Evolutionary conservation across 1,140 invertebrate species (phyloP), one percentile per base, ranked within the genome.

Genomic region (Thaumetopoea pityocampa): DNA sequence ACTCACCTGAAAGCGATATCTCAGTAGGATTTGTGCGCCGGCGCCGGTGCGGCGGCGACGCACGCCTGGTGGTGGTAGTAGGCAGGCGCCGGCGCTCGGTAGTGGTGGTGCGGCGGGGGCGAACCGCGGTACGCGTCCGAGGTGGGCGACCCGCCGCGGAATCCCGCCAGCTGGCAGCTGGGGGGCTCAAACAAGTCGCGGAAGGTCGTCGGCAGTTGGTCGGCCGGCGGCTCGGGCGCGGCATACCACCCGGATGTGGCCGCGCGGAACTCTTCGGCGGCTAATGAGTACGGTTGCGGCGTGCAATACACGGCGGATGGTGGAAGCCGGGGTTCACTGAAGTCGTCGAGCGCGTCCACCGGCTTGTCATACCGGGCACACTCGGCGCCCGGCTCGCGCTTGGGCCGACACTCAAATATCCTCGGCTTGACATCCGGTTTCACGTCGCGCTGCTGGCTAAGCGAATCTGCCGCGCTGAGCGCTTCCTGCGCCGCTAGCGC

Each of bases 361-460:
- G 86, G 84, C 30, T 87, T 85, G 8, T 87, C 85, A 35, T 85
- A 86, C 35, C 86, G 83, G n/a, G 73, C 64, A 10, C 82, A 85
- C 45, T 91, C 89, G 6, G 84, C 88, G 12, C 86, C 86, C 0
- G 90, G 90, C 46, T 91, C 90, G 3, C 90, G 67, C 55, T 91
- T 92, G 0, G 89, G 90, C 53, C 87, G 85, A 59, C 88, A 89
- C 53, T 89, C 88, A 30, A 88, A 66, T 30, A 87, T 80, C n/a
- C 85, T 61, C 3, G 88, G 84, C 37, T 89, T 89, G 5, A 89
- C 88, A 37, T 85, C 77, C 2, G 83, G 74, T 26, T 87, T 86
- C 0, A 86, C 78, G 26, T 88, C 87, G 6, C 85, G 77, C 43
- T 72, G 69, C 40, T 67, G 85, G 9, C 81, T 74, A 2, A 85